These are phyloP conservation scores for Hymenochirus boettgeri DNA, from an alignment of 2,113 vertebrate genomes.

Conservation along the genomic window DNA sequence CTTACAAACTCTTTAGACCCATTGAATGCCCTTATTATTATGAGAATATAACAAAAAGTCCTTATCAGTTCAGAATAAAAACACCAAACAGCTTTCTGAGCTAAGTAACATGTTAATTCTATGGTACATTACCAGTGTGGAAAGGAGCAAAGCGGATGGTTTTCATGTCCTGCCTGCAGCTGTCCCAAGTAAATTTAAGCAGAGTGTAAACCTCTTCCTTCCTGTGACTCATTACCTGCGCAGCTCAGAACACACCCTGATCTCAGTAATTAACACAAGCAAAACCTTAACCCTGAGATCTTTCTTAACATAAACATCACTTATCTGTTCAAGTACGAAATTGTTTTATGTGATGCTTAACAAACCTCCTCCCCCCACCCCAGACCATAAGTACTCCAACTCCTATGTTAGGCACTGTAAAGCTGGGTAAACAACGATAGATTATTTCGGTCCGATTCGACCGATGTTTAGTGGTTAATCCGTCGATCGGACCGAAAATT, in stretches of 20 bases:
- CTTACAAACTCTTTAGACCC: neutral
- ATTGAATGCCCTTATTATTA: neutral
- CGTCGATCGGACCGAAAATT: too few species aligned
- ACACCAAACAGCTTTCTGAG: neutral
- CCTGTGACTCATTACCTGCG: neutral
- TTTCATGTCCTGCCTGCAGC: neutral
- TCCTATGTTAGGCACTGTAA: too few species aligned
- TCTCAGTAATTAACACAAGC: neutral
- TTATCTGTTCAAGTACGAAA: too few species aligned
- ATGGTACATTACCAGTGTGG: slow-evolving; percentile 10
- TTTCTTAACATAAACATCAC: too few species aligned
- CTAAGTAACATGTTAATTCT: neutral
- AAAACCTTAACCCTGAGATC: too few species aligned
- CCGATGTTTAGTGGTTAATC: too few species aligned
- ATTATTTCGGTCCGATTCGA: too few species aligned
- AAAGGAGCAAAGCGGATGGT: slow-evolving; percentile 17
- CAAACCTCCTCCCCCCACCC: too few species aligned
- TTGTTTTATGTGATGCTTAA: too few species aligned
- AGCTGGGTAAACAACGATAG: too few species aligned
- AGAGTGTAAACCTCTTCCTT: neutral
- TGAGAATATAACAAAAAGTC: neutral
- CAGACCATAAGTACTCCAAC: too few species aligned
- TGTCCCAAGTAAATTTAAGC: neutral
- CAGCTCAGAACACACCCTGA: slow-evolving; percentile 4
- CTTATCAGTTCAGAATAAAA: neutral